Conservation (phyloP, 2,797 vertebrate species). For the Esox masquinongy region DNA sequence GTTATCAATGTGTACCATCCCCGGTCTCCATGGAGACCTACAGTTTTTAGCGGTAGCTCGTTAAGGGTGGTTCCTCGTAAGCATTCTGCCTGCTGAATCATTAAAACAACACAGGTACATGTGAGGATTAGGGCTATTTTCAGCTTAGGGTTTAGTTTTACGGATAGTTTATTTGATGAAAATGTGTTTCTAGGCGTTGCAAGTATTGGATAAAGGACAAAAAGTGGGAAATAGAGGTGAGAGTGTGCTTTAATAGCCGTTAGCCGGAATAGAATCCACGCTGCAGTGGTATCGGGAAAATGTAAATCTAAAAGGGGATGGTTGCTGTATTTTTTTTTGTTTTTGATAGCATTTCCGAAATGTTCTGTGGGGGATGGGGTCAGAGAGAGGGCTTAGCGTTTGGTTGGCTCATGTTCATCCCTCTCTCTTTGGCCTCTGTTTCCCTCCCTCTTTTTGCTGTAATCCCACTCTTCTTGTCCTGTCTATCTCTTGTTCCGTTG, state of each 20-base stretch:
- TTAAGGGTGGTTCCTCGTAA: conserved; percentile 18
- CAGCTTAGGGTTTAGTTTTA: neutral
- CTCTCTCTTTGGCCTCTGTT: neutral
- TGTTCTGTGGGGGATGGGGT: no score
- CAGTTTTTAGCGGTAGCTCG: conserved; percentile 36
- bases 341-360: no score
- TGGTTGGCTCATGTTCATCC: neutral
- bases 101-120: conserved; percentile 6
- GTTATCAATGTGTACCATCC: neutral
- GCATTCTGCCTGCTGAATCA: neutral
- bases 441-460: conserved; percentile 25
- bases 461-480: conserved; percentile 54
- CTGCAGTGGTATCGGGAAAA: no score
- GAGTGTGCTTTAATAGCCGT: no score
- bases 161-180: no score
- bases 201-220: no score
- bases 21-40: conserved; percentile 25
- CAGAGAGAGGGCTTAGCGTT: neutral
- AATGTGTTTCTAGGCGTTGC: no score
- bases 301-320: no score
- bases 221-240: no score
- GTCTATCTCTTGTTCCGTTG: conserved; percentile 47
- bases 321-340: no score
- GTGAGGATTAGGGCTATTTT: neutral
- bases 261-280: no score